Base-by-base conservation (phyloP, 2,888 invertebrate species). In the Orthosia gothica region DNA sequence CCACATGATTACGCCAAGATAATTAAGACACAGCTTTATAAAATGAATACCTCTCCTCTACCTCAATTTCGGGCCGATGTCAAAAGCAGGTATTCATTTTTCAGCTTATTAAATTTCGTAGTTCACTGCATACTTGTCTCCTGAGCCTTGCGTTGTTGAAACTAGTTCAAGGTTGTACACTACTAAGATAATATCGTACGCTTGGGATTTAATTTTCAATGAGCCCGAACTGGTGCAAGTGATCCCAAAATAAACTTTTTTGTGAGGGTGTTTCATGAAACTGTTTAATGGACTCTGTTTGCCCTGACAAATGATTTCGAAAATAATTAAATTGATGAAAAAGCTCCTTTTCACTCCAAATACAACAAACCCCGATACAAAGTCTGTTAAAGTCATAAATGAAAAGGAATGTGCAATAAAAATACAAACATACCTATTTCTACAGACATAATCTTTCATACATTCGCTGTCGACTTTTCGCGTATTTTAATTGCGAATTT, bases 1-100 rank as follows among this genome's bases (percentile, higher is more conserved):
- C 85, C 76, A 66, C 70, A 84, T 81, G 70, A 63, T 63, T 70
- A 47, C 65, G 61, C 65, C 49, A 69, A 84, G 65, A 76, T 62
- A 69, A 82, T 82, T 76, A 85, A 85, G 70, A 70, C 62, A 55
- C 70, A 71, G 85, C 85, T 85, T 84, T 66, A 57, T 54, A 67
- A 84, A 85, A 85, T 71, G 55, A 84, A 84, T 85, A 66, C 71
- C 70, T 69, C 57, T 40, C 20, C 54, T 55, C 49, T 68, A 71
- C 85, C 71, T 85, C 62, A 76, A 82, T 82, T 82, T 81, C 52
- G 58, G 76, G 57, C 52, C 82, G 71, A 82, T 82, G 82, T 85
- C 81, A 85, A 82, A 81, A 85, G 71, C 77, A 70, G 82, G 82
- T 82, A 82, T 82, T 82, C 72, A 85, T 82, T 82, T 82, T 82